Evolutionary conservation across 2,888 invertebrate genomes (phyloP).

Genomic region (Arrhopalites spinosus): DNA sequence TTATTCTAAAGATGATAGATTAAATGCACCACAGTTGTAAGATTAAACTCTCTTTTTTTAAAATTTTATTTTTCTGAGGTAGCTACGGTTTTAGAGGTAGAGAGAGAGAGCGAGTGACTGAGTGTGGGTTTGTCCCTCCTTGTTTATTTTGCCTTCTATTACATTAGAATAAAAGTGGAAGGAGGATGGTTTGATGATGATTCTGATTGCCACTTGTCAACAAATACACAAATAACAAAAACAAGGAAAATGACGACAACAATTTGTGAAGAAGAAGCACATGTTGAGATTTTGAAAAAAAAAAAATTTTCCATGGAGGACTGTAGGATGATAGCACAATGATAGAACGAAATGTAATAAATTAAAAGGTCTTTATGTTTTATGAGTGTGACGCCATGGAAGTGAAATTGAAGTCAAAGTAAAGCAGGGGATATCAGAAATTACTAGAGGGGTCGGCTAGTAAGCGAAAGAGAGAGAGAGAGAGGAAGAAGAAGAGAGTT

Average conservation of each 20-base stretch:
- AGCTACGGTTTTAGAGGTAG: too few species aligned
- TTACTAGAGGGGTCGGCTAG: constrained; percentile 46
- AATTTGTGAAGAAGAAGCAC: not conserved
- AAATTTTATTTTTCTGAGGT: too few species aligned
- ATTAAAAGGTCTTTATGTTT: constrained; percentile 44
- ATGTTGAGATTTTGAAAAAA: constrained; percentile 32
- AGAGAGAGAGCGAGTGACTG: too few species aligned
- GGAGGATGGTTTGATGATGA: too few species aligned
- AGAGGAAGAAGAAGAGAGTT: constrained; percentile 4
- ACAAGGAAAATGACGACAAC: too few species aligned
- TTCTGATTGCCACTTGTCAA: too few species aligned
- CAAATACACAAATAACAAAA: too few species aligned
- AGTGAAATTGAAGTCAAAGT: constrained; percentile 47
- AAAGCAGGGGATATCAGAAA: constrained; percentile 44
- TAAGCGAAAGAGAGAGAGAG: constrained; percentile 23
- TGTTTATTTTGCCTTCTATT: too few species aligned
- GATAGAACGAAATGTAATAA: constrained; percentile 40
- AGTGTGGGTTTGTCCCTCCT: too few species aligned
- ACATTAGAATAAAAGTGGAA: not conserved
- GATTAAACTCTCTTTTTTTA: too few species aligned
- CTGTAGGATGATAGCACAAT: constrained; percentile 35
- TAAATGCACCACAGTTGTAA: too few species aligned
- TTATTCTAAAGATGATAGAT: too few species aligned
- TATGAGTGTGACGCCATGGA: constrained; percentile 47
- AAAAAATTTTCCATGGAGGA: constrained; percentile 32